Base-by-base conservation (phyloP, 2,113 vertebrate species). In the Nothobranchius furzeri region DNA sequence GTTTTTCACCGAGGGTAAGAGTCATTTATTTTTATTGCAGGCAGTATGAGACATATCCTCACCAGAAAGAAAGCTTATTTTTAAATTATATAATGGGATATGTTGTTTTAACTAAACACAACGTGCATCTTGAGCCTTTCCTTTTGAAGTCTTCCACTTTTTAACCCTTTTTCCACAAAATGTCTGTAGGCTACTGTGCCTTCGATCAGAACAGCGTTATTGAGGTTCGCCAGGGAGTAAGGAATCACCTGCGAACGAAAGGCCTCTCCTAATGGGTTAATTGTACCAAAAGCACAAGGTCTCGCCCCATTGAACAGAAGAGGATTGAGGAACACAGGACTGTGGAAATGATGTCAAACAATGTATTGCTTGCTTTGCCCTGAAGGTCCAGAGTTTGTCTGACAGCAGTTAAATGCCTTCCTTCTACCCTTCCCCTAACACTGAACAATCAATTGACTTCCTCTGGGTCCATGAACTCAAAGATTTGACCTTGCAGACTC, bases 11-110 rank as follows among this genome's bases (percentile, higher is more conserved):
- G 17, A 85, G 82, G 88, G 79, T 88, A 87, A 78, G 80, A 82
- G 87, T 89, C 85, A 91, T 92, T 89, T 93, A 88, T 92, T 93
- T 90, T 90, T 85, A 87, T 87, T 85, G 81, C 72, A 74, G 87
- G 85, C 78, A 78, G 72, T 89, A 77, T 67, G 57, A 60, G 68
- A 76, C 75, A 63, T 24, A 15, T 37, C 73, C 49, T 17, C 66
- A 20, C 52, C 70, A 74, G 62, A 74, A 78, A 83, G 50, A 77
- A 68, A 45, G 43, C 40, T 60, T 61, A 62, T 66, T 85, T 79
- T 79, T 70, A 14, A 1, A 72, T 75, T 67, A 60, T 53, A 68
- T 77, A 66, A 54, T 64, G 71, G 77, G 58, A 68, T 62, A 63
- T 14, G 49, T 30, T 3, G 30, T 25, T 77, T 81, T 78, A 75